Base-by-base conservation (phyloP, 1,140 invertebrate species). In the Pachyrhynchus sulphureomaculatus region DNA sequence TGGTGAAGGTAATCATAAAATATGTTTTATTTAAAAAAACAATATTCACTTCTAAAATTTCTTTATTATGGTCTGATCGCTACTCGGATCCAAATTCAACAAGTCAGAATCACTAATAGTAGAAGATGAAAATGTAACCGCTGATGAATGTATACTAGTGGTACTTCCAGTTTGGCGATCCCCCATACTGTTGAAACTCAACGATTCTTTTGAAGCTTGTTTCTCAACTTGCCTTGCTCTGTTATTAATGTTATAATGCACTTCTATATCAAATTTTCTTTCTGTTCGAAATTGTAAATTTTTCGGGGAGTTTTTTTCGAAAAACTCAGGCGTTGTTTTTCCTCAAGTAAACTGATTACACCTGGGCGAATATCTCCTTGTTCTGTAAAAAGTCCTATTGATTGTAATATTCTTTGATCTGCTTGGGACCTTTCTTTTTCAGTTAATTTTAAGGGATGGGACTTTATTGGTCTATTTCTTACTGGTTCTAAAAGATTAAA, bases 361-460 rank as follows among this genome's bases (percentile, higher is more conserved):
- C 26, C 57, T 3, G 61, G 61, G 29, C 57, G 21, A 9, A 64
- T 57, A 8, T 67, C 62, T 0, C 65, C 65, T 20, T 54, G 37
- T 56, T 64, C 58, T 1, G 65, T 67, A 29, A 64, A 67, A 1
- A 64, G 37, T 4, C 61, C 65, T n/a, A 67, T 64, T 5, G 44
- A 21, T 17, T 39, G 34, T n/a, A 67, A 39, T 32, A 56, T 29
- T 9, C 64, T 52, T 21, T 44, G 32, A 23, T 67, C 29, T 2
- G 47, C 37, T 10, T 24, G 15, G 2, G 61, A 48, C 26, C 45
- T 34, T 13, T 64, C 65, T 37, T 53, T 63, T 1, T 47, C 56
- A 23, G 12, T 67, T 15, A 67, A 17, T 42, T 60, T 53, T 13
- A 67, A 37, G 4, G 65, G 65, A 37, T 64, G 42, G 12, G 26